phyloP scores from a whole-genome alignment of 2,113 vertebrate species.

The Platycercus adscitus region DNA sequence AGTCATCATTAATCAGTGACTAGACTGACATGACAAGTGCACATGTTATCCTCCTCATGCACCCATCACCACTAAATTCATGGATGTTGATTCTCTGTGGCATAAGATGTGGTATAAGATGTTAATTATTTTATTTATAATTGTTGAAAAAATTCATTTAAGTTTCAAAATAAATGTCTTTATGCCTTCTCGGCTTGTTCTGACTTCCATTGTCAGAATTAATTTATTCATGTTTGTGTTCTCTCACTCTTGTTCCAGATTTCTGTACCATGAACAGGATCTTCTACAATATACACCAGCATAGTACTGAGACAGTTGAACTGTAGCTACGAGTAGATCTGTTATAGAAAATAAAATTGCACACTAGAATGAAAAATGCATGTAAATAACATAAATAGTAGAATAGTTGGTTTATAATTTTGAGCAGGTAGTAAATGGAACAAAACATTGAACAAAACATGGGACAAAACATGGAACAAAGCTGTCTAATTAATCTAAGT shows the following conservation, averaged over 20 bases:
- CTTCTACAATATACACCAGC: not conserved
- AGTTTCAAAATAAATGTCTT: conserved; percentile 49
- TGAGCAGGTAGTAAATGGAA: not conserved
- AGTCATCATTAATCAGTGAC: not conserved
- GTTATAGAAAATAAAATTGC: not conserved
- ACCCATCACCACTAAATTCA: not conserved
- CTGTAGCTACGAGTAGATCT: not conserved
- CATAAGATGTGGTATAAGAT: conserved; percentile 31
- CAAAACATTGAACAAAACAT: not conserved
- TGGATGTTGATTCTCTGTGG: conserved; percentile 2
- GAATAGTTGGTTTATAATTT: not conserved
- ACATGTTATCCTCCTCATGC: rapidly evolving
- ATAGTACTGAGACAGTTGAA: not conserved
- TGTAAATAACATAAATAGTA: not conserved
- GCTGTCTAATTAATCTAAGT: not conserved
- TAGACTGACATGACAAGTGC: not conserved
- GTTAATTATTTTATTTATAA: conserved; percentile 44
- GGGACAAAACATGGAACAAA: not conserved
- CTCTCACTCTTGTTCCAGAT: not conserved
- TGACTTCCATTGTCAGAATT: conserved; percentile 14
- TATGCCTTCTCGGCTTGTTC: conserved; percentile 20
- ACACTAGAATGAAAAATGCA: not conserved
- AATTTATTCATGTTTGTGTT: conserved; percentile 7
- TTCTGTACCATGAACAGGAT: not conserved
- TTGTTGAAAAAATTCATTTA: conserved; percentile 61